These are phyloP conservation scores for Mus pahari DNA, from an alignment of 2,113 vertebrate species.

Conservation along the genomic window DNA sequence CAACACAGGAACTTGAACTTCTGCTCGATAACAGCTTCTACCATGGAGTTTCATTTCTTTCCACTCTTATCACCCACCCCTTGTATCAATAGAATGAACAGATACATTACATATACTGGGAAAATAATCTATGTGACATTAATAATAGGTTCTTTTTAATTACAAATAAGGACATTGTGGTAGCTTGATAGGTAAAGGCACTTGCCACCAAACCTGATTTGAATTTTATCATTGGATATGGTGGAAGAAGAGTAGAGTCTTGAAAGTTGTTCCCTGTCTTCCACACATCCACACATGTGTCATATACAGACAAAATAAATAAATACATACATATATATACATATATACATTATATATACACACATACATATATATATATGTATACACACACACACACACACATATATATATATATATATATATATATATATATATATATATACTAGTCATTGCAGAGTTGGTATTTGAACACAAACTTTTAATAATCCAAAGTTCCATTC, in stretches of 20 bases:
- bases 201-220: not conserved
- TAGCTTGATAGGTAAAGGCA: not conserved
- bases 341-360: too few relatives aligned
- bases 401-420: too few relatives aligned
- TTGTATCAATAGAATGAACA: not conserved
- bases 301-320: not conserved
- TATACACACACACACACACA: too few relatives aligned
- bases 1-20: conserved; percentile 14
- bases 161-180: not conserved
- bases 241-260: too few relatives aligned
- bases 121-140: not conserved
- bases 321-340: too few relatives aligned
- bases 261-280: not conserved
- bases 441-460: not conserved
- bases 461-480: conserved; percentile 35
- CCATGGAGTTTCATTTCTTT: not conserved
- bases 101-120: not conserved
- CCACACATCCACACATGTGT: not conserved
- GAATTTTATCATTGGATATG: too few relatives aligned
- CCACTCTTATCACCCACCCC: not conserved
- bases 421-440: too few relatives aligned
- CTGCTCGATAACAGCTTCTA: not conserved
- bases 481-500: not conserved
- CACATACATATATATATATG: too few relatives aligned
- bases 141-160: too few relatives aligned